A percentile compares a stretch with the other conserved stretches of the same genome.
Conservation (phyloP, 2,797 vertebrate genomes). For the Pseudotriccus pelzelni region DNA sequence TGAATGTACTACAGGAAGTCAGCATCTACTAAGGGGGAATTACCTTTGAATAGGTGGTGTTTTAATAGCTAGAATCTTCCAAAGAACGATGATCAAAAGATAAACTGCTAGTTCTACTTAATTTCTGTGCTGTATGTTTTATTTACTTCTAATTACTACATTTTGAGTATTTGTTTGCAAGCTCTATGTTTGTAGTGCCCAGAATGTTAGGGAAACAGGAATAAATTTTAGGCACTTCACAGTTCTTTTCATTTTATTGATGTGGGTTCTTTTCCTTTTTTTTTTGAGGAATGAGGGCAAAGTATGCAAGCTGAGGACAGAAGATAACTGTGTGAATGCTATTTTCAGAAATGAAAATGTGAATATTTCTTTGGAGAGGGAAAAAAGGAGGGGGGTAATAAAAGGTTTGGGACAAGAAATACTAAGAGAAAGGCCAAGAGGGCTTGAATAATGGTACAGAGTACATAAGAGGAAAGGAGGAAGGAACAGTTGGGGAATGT, state of each 20-base stretch:
- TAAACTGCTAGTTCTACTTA: neutral
- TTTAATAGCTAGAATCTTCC: neutral
- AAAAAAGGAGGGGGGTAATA: neutral
- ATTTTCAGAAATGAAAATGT: constrained; percentile 2
- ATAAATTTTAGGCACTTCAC: neutral
- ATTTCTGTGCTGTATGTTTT: neutral
- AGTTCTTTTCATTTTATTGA: neutral
- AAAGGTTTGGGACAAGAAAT: neutral
- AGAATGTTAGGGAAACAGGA: neutral
- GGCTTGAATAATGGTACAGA: neutral
- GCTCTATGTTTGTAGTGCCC: neutral
- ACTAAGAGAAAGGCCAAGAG: neutral
- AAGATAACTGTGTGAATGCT: neutral
- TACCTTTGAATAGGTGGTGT: neutral
- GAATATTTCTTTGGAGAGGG: neutral
- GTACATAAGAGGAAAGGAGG: neutral
- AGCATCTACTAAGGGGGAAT: neutral
- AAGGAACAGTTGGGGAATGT: neutral
- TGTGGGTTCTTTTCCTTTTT: neutral
- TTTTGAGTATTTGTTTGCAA: neutral
- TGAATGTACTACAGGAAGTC: neutral
- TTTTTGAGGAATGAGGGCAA: neutral
- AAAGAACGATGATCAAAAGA: neutral
- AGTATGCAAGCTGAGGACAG: neutral
- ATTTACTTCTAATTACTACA: neutral